Evolutionary conservation across 2,113 vertebrate species (phyloP), one percentile per base, ranked within the genome.

Genomic region (Prinia subflava): DNA sequence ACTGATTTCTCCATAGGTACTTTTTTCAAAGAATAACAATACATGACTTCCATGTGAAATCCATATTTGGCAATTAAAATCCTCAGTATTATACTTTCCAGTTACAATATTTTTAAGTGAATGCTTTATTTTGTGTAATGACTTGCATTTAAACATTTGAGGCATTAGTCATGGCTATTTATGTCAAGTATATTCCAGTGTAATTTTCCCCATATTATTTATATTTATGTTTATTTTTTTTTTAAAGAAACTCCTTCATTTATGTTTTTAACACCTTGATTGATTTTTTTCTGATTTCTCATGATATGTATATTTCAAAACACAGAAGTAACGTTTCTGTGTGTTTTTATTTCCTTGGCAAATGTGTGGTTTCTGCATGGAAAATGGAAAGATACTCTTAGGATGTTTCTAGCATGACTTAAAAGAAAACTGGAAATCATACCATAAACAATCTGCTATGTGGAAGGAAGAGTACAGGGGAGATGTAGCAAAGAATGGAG

Each of bases 91-190:
- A 87, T 82, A 50, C 19, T 80, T 96, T 76, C 55, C 35, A 90
- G 52, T 87, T 83, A 78, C 78, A 95, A 78, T 81, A 67, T 69
- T 83, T 70, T 77, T 92, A 92, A 87, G 63, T 68, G n/a, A 97
- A 94, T 93, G 31, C 13, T 91, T 96, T 93, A 60, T 87, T 97
- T 95, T 94, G n/a, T 56, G 46, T 63, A 88, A 90, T 55, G 46
- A 76, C 33, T 86, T 39, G 39, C 39, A 35, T 56, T 76, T 70
- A 86, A 46, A 80, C 15, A 75, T 89, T 90, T 86, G 84, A 19
- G 59, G 60, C 27, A 92, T 47, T 71, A 69, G 21, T 78, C 73
- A 17, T 30, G 64, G 30, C 63, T 82, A 59, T 79, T 83, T 90
- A 95, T 75, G 69, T 49, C 6, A 73, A 63, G 31, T 7, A 35